phyloP scores from a whole-genome alignment of 2,113 vertebrate genomes.

The Tapirus terrestris region DNA sequence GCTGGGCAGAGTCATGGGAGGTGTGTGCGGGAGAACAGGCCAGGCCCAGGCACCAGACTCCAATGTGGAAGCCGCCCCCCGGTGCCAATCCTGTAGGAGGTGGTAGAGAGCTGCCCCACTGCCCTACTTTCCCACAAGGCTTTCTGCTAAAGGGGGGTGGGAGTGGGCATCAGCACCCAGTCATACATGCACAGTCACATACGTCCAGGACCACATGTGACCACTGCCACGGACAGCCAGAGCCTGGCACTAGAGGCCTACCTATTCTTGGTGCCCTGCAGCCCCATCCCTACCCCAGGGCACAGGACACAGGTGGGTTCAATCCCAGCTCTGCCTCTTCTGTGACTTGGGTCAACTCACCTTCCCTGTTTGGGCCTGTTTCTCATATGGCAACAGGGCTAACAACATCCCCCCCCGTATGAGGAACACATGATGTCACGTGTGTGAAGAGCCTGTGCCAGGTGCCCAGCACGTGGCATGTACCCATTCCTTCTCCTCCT shows the following conservation, averaged over 20 bases:
- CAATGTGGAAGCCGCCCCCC: neutral
- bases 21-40: neutral
- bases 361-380: neutral
- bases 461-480: too few relatives aligned
- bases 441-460: neutral
- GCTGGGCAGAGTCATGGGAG: neutral
- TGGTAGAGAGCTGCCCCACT: neutral
- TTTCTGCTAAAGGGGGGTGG: neutral
- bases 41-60: neutral
- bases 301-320: neutral
- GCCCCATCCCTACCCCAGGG: neutral
- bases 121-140: neutral
- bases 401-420: neutral
- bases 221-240: neutral
- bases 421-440: neutral
- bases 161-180: neutral
- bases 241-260: neutral
- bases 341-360: neutral
- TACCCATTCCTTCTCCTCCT: neutral
- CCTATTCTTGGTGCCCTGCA: neutral
- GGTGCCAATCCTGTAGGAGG: neutral
- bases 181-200: neutral
- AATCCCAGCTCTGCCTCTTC: neutral
- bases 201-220: fast-evolving
- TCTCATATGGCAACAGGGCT: neutral